phyloP scores from a whole-genome alignment of 2,888 invertebrate species.

The Epinotia ramella region DNA sequence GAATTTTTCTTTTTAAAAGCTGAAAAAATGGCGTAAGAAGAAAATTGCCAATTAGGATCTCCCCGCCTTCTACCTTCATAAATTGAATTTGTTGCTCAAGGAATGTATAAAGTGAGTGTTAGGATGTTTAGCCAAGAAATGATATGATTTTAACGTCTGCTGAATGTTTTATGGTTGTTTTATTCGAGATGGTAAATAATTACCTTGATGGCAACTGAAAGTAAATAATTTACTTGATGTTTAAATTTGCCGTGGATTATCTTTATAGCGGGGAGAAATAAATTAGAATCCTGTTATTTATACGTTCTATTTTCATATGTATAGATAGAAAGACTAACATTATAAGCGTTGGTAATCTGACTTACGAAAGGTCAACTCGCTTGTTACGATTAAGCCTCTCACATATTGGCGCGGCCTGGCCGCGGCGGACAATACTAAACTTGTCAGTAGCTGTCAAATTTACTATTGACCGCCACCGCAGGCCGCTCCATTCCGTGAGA shows the following conservation, averaged over 20 bases:
- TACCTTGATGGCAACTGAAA: constrained; percentile 32
- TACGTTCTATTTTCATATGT: not conserved
- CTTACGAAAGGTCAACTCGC: no score
- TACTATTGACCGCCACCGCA: no score
- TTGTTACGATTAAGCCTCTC: no score
- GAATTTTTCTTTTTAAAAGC: constrained; percentile 84
- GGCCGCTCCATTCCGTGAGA: no score
- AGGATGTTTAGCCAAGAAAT: constrained; percentile 52
- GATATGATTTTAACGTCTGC: constrained; percentile 40
- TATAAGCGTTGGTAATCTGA: no score
- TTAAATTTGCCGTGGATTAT: constrained; percentile 10
- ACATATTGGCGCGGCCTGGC: no score
- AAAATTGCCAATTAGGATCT: constrained; percentile 82
- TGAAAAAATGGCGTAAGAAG: constrained; percentile 82
- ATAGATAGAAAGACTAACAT: not conserved
- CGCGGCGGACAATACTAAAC: no score
- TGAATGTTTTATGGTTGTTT: constrained; percentile 44
- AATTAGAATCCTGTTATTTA: not conserved
- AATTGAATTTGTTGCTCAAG: constrained; percentile 79
- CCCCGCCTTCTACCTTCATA: constrained; percentile 65
- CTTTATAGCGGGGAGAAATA: not conserved
- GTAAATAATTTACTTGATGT: constrained; percentile 17
- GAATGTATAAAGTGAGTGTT: constrained; percentile 78
- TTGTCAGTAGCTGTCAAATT: no score
- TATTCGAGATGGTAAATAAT: constrained; percentile 38